Conservation (phyloP, 2,797 vertebrate genomes). For the Chanos chanos region DNA sequence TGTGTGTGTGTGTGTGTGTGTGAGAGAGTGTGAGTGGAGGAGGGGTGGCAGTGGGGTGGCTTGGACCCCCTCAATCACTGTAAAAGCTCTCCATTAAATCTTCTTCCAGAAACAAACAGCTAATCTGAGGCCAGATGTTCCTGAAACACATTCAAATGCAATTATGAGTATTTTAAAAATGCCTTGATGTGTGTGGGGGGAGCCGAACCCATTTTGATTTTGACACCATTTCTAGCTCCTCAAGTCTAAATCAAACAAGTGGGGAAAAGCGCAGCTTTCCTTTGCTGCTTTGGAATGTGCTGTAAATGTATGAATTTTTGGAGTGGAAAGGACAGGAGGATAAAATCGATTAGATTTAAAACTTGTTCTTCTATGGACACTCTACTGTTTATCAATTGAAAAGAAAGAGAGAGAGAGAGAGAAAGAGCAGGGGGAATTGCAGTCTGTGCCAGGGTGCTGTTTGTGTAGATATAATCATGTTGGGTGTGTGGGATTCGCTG, state of each 20-base stretch:
- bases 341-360: conserved; percentile 50
- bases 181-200: neutral
- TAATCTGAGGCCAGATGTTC: conserved; percentile 15
- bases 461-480: conserved; percentile 41
- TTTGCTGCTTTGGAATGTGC: too few relatives aligned
- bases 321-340: conserved; percentile 3
- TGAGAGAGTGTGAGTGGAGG: conserved; percentile 15
- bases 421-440: neutral
- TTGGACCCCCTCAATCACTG: conserved; percentile 22
- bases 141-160: neutral
- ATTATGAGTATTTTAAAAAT: neutral
- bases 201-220: too few relatives aligned
- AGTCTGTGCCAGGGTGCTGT: conserved; percentile 19
- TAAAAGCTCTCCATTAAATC: conserved; percentile 44
- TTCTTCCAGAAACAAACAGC: conserved; percentile 31
- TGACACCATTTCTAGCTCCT: too few relatives aligned
- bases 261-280: too few relatives aligned
- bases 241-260: too few relatives aligned
- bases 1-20: neutral
- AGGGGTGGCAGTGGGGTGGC: conserved; percentile 45
- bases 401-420: neutral
- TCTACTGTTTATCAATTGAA: conserved; percentile 44
- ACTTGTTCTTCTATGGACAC: conserved; percentile 32
- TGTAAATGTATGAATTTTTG: too few relatives aligned
- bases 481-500: conserved; percentile 27